Base-by-base conservation (phyloP, 37 sponge, comb jelly and placozoan genomes). In the Crambe crambe region DNA sequence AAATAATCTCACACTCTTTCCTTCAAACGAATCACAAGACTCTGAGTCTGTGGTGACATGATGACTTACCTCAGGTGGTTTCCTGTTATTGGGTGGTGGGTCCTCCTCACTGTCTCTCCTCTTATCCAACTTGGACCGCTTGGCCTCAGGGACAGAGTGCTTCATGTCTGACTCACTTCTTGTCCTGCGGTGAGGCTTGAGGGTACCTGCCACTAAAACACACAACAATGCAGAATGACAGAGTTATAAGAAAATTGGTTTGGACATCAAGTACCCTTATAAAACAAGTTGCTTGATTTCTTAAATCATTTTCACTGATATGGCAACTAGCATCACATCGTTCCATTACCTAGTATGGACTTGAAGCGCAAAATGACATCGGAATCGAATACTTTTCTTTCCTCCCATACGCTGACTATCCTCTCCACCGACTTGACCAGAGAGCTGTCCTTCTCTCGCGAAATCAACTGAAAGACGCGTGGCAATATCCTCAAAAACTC, bases 371-470 rank as follows among this genome's bases (percentile, higher is more conserved):
- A 79, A 41, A 91, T 30, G 1, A 44, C 35, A 18, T 76, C 77
- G 1, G 54, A 38, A 5, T 91, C 87, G 66, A 96, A 93, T 1
- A 96, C 88, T 37, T 70, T 82, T 32, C 97, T 67, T 72, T 96
- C 91, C 67, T 96, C 88, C 97, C 97, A 96, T 0, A 96, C 85
- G 29, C 57, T 69, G 17, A 96, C 42, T 34, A 96, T 89, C 2
- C 91, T 84, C 37, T 73, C 78, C 17, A 83, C 80, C n/a, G 94
- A 76, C 64, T 88, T 85, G 39, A 42, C 56, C 34, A 91, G 82
- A 22, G 80, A 44, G 17, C 67, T 79, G 59, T 88, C 89, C n/a
- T 81, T 47, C 56, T 34, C 47, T 39, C 36, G 29, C 5, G 74
- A 47, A 1, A 73, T 34, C 15, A 47, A 30, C 56, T 87, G 88